These are phyloP conservation scores for Lithophane ornitopus DNA, from an alignment of 2,888 invertebrate genomes.

Conservation along the genomic window DNA sequence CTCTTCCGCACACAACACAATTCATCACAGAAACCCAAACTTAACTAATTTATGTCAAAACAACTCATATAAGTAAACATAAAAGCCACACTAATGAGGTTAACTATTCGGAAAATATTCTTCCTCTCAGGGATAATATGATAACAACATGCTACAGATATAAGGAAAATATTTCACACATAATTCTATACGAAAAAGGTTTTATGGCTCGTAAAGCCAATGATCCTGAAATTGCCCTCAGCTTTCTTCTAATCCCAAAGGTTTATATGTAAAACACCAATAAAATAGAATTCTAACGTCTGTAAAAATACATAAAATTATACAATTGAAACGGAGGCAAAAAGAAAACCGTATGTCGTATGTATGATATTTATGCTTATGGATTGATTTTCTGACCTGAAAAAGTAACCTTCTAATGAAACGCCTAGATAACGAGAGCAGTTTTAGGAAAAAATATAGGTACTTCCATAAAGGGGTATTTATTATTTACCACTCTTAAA, in stretches of 20 bases:
- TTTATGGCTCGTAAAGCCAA: conserved; percentile 84
- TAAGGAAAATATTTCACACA: conserved; percentile 73
- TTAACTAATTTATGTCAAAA: conserved; percentile 58
- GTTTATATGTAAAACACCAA: conserved; percentile 68
- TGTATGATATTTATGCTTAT: background rate
- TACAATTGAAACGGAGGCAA: conserved; percentile 41
- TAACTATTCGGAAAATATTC: conserved; percentile 69
- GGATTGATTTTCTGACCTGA: conserved; percentile 4
- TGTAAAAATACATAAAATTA: conserved; percentile 52
- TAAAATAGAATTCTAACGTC: conserved; percentile 59
- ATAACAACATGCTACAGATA: conserved; percentile 66
- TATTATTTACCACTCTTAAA: conserved; percentile 62
- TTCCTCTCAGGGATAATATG: conserved; percentile 63
- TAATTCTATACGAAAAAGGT: conserved; percentile 79
- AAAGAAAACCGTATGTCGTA: conserved; percentile 7
- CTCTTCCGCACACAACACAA: conserved; percentile 41
- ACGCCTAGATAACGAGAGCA: background rate
- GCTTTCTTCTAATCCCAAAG: conserved; percentile 69
- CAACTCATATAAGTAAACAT: conserved; percentile 50
- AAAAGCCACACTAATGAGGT: conserved; percentile 56
- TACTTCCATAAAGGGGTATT: conserved; percentile 9
- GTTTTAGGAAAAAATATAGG: conserved; percentile 7
- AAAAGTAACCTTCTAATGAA: conserved; percentile 4
- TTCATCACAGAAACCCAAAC: conserved; percentile 52
- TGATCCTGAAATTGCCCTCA: conserved; percentile 82